A percentile compares a stretch with the other conserved stretches of the same genome.
These are phyloP conservation scores for Eulemur rubriventer DNA, from an alignment of 2,797 vertebrate genomes.

Conservation along the genomic window DNA sequence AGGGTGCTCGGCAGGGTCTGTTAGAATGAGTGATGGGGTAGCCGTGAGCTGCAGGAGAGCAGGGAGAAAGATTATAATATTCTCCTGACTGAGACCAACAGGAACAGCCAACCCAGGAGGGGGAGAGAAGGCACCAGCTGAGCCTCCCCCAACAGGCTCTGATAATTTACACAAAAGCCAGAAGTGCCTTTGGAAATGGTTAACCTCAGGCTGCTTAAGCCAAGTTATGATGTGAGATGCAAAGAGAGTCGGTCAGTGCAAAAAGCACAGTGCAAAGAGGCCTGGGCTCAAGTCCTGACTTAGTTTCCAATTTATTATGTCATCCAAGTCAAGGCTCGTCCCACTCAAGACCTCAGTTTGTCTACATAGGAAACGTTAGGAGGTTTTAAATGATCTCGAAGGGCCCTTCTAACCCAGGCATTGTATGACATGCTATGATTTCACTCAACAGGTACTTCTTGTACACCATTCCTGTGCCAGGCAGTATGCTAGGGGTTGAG, in stretches of 20 bases:
- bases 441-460: not conserved
- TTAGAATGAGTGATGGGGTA: conserved; percentile 62
- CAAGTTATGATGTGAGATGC: not conserved
- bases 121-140: not conserved
- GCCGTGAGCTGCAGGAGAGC: not conserved
- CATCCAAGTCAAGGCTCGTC: not conserved
- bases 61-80: conserved; percentile 46
- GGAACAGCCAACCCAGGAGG: not conserved
- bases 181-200: not conserved
- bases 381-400: not conserved
- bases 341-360: not conserved
- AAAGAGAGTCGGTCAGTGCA: too few species aligned
- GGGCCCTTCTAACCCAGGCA: not conserved
- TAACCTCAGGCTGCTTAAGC: not conserved
- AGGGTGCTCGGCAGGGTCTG: conserved; percentile 66
- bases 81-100: conserved; percentile 39
- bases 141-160: not conserved
- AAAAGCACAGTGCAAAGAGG: not conserved
- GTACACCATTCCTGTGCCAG: not conserved
- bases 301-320: not conserved
- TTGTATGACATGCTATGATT: not conserved
- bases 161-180: not conserved
- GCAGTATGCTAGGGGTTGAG: not conserved
- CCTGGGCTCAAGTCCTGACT: not conserved
- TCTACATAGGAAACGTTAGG: not conserved